Evolutionary conservation across 2,113 vertebrate genomes (phyloP), one percentile per base, ranked within the genome.

Genomic region (Romanogobio albipinnatus): DNA sequence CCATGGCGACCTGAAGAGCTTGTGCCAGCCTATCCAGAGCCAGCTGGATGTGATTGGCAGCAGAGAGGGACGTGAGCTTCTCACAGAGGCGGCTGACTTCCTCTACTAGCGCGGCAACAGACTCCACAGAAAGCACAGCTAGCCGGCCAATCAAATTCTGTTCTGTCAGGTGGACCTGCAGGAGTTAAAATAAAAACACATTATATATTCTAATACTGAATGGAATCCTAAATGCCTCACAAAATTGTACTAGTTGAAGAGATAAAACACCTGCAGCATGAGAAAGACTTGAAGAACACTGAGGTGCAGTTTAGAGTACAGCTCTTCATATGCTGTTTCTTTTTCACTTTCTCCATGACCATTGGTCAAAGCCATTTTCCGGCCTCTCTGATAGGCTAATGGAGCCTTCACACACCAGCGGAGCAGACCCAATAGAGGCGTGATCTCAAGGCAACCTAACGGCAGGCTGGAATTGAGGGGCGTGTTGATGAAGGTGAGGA

Each of bases 391-490:
- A 75, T 96, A 96, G 39, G 95, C 96, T 91, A 99, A 85, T 0
- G 98, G 97, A 0, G 97, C 96, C 87, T 98, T 98, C 87, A 98
- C 96, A 0, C 97, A 99, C 98, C 98, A 99, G 80, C 96, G 95
- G 68, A 98, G 94, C 79, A 99, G 92, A 1, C 98, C 97, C 0
- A 96, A 94, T 22, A 99, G 94, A 0, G 98, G 97, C 0, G 98
- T 98, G 87, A 98, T 93, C 87, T 99, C 98, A 24, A 99, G 86
- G 45, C 96, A 98, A 13, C 95, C 97, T 14, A 97, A 92, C 0
- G 97, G 97, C 82, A 96, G 95, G 90, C 92, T 99, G 90, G 96
- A 93, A 0, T 95, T 94, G 1, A 98, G 96, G 0, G 98, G 97
- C 0, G 96, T 95, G 91, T 98, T 99, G 39, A 99, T 92, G 89